Conservation (phyloP, 2,113 vertebrate genomes). For the Eclectus roratus region DNA sequence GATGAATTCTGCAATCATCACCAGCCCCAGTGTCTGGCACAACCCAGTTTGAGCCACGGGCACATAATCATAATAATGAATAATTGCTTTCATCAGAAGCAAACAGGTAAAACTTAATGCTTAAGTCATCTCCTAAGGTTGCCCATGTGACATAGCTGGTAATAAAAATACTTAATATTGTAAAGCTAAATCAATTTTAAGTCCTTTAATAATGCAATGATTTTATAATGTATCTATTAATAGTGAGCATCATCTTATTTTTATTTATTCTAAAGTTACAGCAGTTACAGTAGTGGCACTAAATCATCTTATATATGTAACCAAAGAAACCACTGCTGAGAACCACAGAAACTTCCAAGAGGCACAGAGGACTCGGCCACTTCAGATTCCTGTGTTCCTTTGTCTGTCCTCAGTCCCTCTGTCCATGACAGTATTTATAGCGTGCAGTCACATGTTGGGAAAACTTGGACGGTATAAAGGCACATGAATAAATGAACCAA, state of each 20-base stretch:
- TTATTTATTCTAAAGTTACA: background rate
- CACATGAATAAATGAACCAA: slow-evolving; percentile 29
- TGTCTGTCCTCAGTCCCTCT: background rate
- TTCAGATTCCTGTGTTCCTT: background rate
- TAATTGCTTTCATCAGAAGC: background rate
- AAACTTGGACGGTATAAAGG: background rate
- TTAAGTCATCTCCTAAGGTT: background rate
- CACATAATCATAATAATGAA: background rate
- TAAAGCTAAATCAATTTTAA: background rate
- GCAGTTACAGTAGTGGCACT: background rate
- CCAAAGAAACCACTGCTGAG: background rate
- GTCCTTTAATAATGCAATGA: background rate
- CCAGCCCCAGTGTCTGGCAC: background rate
- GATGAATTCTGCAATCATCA: background rate
- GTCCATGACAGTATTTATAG: background rate
- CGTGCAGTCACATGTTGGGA: background rate
- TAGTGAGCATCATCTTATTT: background rate
- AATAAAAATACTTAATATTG: background rate
- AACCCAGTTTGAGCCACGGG: background rate
- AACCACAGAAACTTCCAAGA: background rate
- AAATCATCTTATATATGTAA: background rate
- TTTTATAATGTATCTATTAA: background rate
- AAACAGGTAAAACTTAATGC: background rate
- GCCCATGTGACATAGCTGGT: background rate
- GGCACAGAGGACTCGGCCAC: background rate